phyloP scores from a whole-genome alignment of 2,797 vertebrate species.

The Sebastes baramenuke region DNA sequence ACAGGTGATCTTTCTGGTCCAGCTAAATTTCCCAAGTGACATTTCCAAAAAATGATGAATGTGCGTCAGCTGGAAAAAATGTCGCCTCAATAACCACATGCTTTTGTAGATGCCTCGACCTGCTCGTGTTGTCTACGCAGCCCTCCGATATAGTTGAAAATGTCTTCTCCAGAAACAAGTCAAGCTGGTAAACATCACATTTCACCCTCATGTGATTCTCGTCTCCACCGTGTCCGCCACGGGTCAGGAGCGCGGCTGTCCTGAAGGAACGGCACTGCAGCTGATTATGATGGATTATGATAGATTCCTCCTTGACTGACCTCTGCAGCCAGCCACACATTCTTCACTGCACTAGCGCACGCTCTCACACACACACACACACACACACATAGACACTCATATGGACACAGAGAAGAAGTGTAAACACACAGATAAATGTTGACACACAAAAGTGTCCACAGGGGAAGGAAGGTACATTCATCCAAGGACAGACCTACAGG shows the following conservation, averaged over 20 bases:
- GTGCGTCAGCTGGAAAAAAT: background rate
- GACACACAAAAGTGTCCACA: background rate
- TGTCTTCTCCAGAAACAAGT: slow-evolving; percentile 28
- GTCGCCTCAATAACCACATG: background rate
- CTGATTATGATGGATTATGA: slow-evolving; percentile 76
- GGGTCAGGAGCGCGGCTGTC: slow-evolving; percentile 67
- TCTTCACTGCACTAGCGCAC: slow-evolving; percentile 23
- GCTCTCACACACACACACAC: background rate
- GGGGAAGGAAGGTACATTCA: background rate
- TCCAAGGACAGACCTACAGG: background rate
- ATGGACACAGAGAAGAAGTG: background rate
- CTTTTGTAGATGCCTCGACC: background rate
- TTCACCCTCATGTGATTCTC: slow-evolving; percentile 66
- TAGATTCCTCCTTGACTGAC: slow-evolving; percentile 72
- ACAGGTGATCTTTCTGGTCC: background rate
- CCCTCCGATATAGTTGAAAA: slow-evolving; percentile 10
- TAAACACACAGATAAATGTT: slow-evolving; percentile 20
- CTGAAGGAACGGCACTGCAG: slow-evolving; percentile 58
- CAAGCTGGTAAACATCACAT: slow-evolving; percentile 64
- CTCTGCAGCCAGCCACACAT: slow-evolving; percentile 50
- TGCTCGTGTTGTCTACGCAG: background rate
- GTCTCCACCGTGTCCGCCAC: slow-evolving; percentile 47
- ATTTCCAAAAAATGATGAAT: slow-evolving; percentile 19
- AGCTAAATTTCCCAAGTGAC: background rate
- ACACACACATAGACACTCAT: slow-evolving; percentile 1